Percentiles rank a stretch among this genome's conserved stretches.
Evolutionary conservation across 2,888 invertebrate species (phyloP).

Genomic region (Macrosiphum euphorbiae): DNA sequence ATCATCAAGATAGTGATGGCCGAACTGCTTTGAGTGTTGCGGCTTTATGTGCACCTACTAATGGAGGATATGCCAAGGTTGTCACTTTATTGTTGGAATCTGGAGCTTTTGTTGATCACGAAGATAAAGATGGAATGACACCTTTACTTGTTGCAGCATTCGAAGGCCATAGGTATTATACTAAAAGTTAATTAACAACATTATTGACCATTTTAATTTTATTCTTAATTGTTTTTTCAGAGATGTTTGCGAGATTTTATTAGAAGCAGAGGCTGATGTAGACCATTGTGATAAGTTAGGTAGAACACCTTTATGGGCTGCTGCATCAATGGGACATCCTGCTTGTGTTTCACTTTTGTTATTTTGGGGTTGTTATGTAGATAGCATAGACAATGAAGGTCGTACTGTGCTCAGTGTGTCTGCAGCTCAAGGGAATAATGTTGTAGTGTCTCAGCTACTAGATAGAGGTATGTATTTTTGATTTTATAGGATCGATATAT

Average conservation of each 20-base stretch:
- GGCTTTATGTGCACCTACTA: slow-evolving; percentile 85
- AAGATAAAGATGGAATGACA: slow-evolving; percentile 89
- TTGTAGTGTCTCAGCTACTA: slow-evolving; percentile 89
- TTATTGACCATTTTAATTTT: neutral
- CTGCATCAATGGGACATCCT: slow-evolving; percentile 92
- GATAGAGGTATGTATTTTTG: slow-evolving; percentile 77
- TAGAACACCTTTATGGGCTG: slow-evolving; percentile 90
- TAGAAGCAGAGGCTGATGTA: slow-evolving; percentile 93
- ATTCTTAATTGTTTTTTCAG: slow-evolving; percentile 70
- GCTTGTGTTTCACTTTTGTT: slow-evolving; percentile 86
- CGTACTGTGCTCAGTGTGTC: slow-evolving; percentile 89
- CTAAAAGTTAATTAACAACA: neutral
- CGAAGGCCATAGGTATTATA: slow-evolving; percentile 84
- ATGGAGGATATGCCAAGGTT: slow-evolving; percentile 79
- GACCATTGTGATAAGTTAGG: slow-evolving; percentile 88
- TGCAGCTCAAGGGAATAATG: slow-evolving; percentile 85
- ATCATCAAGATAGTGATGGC: slow-evolving; percentile 89
- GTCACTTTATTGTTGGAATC: slow-evolving; percentile 83
- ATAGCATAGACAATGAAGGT: slow-evolving; percentile 94
- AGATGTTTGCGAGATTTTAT: slow-evolving; percentile 89
- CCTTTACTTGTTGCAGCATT: slow-evolving; percentile 91
- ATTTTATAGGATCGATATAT: neutral
- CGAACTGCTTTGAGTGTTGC: slow-evolving; percentile 90
- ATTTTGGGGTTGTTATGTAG: slow-evolving; percentile 96
- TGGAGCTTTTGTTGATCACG: slow-evolving; percentile 85